Conservation (phyloP, 2,113 vertebrate genomes). For the Geococcyx californianus region DNA sequence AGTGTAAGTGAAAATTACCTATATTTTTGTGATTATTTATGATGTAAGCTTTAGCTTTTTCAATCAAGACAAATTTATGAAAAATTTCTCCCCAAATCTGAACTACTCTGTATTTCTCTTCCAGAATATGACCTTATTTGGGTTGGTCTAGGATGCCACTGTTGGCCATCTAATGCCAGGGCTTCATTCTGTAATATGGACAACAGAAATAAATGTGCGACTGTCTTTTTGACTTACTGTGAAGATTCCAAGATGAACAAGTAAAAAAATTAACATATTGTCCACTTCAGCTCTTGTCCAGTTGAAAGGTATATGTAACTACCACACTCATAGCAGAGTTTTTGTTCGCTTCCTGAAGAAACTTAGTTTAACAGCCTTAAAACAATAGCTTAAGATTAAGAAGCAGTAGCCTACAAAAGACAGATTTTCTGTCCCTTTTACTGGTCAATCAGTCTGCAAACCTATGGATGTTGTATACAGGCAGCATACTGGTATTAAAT, state of each 20-base stretch:
- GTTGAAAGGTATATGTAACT: background rate
- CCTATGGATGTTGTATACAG: background rate
- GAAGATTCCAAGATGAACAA: background rate
- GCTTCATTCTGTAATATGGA: background rate
- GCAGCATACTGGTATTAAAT: background rate
- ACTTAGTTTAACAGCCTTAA: background rate
- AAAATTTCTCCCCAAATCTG: background rate
- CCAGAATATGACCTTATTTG: background rate
- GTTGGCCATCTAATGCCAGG: background rate
- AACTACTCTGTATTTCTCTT: background rate
- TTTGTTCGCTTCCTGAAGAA: background rate
- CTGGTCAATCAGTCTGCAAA: background rate
- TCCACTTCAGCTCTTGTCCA: background rate
- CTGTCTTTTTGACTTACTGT: background rate
- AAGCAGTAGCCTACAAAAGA: background rate
- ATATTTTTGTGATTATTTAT: background rate
- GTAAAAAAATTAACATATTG: background rate
- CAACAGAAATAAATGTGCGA: background rate
- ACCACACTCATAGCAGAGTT: background rate
- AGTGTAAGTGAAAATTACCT: background rate
- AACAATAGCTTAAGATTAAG: background rate
- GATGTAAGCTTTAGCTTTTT: background rate
- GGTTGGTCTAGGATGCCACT: background rate
- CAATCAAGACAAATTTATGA: background rate
- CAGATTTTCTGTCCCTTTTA: background rate